Percentiles rank a stretch among this genome's conserved stretches.
phyloP scores from a whole-genome alignment of 2,113 vertebrate species.

The Eudyptes chrysolophus region DNA sequence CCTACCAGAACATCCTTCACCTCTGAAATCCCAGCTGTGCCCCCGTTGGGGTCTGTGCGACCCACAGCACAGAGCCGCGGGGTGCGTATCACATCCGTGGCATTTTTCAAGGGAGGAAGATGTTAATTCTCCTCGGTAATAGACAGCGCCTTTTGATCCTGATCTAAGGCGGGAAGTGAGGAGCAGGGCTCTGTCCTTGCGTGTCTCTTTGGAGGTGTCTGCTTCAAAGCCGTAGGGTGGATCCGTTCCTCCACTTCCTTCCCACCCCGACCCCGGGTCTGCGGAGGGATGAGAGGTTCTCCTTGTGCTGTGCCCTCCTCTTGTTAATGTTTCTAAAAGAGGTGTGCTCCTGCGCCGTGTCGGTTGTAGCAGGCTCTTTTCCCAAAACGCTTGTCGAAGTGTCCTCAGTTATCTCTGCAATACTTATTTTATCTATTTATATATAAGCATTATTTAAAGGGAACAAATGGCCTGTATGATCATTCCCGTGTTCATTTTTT shows the following conservation, averaged over 20 bases:
- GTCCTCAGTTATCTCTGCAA: background rate
- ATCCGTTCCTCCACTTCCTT: background rate
- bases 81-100: rapidly evolving
- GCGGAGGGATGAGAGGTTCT: background rate
- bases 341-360: rapidly evolving
- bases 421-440: background rate
- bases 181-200: background rate
- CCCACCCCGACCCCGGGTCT: background rate
- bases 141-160: background rate
- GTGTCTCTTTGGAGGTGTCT: background rate
- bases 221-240: background rate
- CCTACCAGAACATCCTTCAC: background rate
- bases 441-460: background rate
- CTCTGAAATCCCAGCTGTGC: background rate
- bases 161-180: background rate
- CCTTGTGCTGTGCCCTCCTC: background rate
- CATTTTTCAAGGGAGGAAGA: background rate
- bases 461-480: slow-evolving; percentile 1
- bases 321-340: background rate
- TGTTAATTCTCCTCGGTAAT: rapidly evolving
- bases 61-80: background rate
- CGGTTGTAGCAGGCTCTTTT: background rate
- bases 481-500: background rate
- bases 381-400: background rate
- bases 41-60: rapidly evolving